Base-by-base conservation (phyloP, 2,888 invertebrate species). In the Ypsolopha scabrella region DNA sequence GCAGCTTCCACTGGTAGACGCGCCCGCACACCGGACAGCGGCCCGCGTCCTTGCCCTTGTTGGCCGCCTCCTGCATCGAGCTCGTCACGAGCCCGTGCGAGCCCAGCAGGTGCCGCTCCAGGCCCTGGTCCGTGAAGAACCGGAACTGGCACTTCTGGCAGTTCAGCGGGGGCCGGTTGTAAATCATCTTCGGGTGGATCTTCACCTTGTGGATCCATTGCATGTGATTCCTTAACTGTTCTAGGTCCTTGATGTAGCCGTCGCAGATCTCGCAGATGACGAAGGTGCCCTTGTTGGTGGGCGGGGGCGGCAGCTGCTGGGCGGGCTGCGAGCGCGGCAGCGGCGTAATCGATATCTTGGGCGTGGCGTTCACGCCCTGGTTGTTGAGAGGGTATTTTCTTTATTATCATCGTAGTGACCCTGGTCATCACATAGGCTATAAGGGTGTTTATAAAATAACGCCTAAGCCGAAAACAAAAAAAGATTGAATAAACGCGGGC, bases 181-280 rank as follows among this genome's bases (percentile, higher is more conserved):
- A 95, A 64, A 96, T 96, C 96, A 96, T 97, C 86, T 96, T 96
- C 53, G 96, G 96, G 88, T 97, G 96, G 70, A 97, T 96, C 80
- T 96, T 96, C 57, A 97, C 96, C 89, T 97, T 97, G 79, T 98
- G 98, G 75, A 97, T 97, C 95, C 97, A 97, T 73, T 96, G 97
- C 95, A 98, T 97, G 74, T 98, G 98, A 77, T 97, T 97, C 60
- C 97, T 89, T 61, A 98, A 86, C 75, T 97, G 96, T 73, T 97
- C 97, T 75, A 97, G 88, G 82, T 98, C 97, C 88, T 97, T 97
- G 59, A 98, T 97, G 72, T 97, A 97, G 47, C 97, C 97, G 78
- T 98, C 97, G 83, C 98, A 98, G 63, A 98, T 97, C 88, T 98
- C 98, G 82, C 98, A 98, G 63, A 97, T 96, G 59, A 97, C 96